These are phyloP conservation scores for Cromileptes altivelis DNA, from an alignment of 2,113 vertebrate species.

Conservation along the genomic window DNA sequence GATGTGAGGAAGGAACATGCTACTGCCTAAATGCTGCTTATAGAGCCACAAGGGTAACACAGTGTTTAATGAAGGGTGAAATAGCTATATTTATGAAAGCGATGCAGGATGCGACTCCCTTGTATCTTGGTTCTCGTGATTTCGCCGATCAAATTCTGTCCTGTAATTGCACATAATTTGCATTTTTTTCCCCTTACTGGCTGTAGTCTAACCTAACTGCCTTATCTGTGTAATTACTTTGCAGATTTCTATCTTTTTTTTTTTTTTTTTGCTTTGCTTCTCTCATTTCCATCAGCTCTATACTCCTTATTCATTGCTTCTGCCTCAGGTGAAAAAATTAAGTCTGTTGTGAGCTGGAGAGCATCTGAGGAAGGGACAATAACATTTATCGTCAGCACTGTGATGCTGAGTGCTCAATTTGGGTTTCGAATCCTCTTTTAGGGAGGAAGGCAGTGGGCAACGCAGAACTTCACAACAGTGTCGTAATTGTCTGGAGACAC, in stretches of 20 bases:
- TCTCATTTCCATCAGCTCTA: slow-evolving; percentile 42
- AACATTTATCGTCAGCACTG: slow-evolving; percentile 15
- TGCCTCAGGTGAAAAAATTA: slow-evolving; percentile 56
- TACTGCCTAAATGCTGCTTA: slow-evolving; percentile 39
- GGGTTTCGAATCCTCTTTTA: slow-evolving; percentile 35
- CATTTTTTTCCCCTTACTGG: slow-evolving; percentile 36
- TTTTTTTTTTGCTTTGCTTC: slow-evolving; percentile 29
- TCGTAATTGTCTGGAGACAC: slow-evolving; percentile 51
- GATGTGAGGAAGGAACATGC: slow-evolving; percentile 31
- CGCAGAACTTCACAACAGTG: slow-evolving; percentile 17
- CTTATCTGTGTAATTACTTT: slow-evolving; percentile 67
- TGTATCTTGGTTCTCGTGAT: slow-evolving; percentile 52
- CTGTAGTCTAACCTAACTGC: slow-evolving; percentile 42
- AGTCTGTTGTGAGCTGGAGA: slow-evolving; percentile 44
- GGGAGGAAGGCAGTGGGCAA: neutral
- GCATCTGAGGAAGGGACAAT: slow-evolving; percentile 43
- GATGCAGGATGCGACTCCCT: slow-evolving; percentile 50
- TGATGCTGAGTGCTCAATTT: slow-evolving; percentile 36
- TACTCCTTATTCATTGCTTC: slow-evolving; percentile 32
- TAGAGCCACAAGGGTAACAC: slow-evolving; percentile 48
- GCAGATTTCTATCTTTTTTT: slow-evolving; percentile 48
- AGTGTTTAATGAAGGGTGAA: slow-evolving; percentile 78
- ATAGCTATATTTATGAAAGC: slow-evolving; percentile 72
- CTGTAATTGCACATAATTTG: slow-evolving; percentile 61
- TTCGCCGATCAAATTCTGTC: slow-evolving; percentile 53